phyloP scores from a whole-genome alignment of 2,888 invertebrate species.

The Drosophila setosimentum region DNA sequence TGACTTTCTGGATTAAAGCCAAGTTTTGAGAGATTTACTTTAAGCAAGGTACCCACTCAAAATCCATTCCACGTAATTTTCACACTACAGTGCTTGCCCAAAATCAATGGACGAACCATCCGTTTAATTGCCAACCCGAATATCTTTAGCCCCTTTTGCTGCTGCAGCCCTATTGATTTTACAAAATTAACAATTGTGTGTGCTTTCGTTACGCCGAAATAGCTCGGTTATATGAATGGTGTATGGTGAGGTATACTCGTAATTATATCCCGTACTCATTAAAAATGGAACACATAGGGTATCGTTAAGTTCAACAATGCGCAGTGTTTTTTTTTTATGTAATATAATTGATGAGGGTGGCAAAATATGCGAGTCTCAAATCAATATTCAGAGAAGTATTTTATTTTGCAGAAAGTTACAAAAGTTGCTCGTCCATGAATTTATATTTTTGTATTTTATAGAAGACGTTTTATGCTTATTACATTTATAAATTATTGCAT shows the following conservation, averaged over 20 bases:
- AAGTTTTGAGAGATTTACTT: conserved; percentile 44
- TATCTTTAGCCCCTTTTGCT: conserved; percentile 21
- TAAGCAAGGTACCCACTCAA: conserved; percentile 16
- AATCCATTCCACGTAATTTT: conserved; percentile 23
- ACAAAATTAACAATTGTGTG: conserved; percentile 62
- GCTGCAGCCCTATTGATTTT: conserved; percentile 64
- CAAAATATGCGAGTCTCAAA: not conserved
- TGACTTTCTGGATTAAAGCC: conserved; percentile 49
- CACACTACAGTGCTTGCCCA: conserved; percentile 53
- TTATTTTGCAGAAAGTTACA: not conserved
- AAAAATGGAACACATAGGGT: not conserved
- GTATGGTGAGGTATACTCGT: not conserved
- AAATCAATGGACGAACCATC: conserved; percentile 53
- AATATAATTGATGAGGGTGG: not conserved
- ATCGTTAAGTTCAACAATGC: not conserved
- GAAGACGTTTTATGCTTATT: not conserved
- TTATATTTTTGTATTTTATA: not conserved
- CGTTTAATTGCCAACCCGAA: conserved; percentile 11
- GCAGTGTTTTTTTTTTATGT: not conserved
- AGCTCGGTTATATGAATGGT: conserved; percentile 21
- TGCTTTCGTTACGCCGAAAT: conserved; percentile 41
- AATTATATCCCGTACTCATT: conserved; percentile 17
- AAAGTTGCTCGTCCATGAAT: not conserved
- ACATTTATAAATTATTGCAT: not conserved
- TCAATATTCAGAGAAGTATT: not conserved